Evolutionary conservation across 2,113 vertebrate species (phyloP), one percentile per base, ranked within the genome.

Genomic region (Azemiops feae): DNA sequence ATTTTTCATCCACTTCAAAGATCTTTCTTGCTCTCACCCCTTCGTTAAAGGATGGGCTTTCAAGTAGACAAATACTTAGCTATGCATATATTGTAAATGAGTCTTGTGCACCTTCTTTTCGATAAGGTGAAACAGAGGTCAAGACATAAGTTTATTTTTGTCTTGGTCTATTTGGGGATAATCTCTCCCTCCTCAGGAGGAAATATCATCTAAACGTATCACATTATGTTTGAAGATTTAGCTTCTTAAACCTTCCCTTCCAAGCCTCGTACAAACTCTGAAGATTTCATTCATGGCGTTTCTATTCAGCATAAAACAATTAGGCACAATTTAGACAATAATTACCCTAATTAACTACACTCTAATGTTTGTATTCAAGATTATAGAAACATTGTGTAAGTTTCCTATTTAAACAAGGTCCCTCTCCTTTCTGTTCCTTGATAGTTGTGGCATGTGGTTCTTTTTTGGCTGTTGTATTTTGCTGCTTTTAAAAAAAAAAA

Each of bases 1-100:
- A 98, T 99, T 98, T 98, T 98, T 99, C 98, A 98, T 98, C 97
- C 96, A 96, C 97, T 98, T 98, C 98, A 98, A 97, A 98, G 97
- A 95, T 96, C 92, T 96, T 89, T 93, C 27, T 69, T 96, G 94
- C 96, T 55, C 91, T 16, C 74, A 39, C 74, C 34, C 74, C 16
- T 60, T 95, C 95, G 90, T 92, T 90, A 55, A 97, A 96, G 96
- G 95, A 96, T 96, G 95, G 90, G 94, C 94, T 96, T 90, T 96
- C 0, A 95, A 92, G 93, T 94, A 92, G 47, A 89, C 87, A 96
- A 96, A 94, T 39, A 90, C 94, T 96, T 89, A 91, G 89, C 93
- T 95, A 94, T 25, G 69, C 94, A 93, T n/a, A 60, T 91, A 92
- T 94, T 91, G 96, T 96, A 96, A 97, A 97, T 94, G 97, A 97